Conservation (phyloP, 2,113 vertebrate species). For the Pyxicephalus adspersus region DNA sequence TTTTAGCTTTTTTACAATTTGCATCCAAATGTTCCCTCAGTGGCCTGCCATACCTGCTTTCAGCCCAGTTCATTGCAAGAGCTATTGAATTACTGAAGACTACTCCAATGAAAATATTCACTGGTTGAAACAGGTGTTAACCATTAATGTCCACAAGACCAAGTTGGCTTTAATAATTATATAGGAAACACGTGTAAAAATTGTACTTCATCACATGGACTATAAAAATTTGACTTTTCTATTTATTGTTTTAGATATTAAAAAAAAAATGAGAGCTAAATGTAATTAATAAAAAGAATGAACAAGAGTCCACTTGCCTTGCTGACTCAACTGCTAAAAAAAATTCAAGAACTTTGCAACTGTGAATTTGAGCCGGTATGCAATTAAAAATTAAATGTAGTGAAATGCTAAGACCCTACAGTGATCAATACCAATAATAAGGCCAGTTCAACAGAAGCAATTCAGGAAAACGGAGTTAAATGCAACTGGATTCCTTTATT, state of each 20-base stretch:
- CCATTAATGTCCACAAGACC: slow-evolving; percentile 65
- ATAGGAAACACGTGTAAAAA: slow-evolving; percentile 62
- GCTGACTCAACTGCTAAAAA: too few relatives aligned
- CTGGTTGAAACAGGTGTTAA: slow-evolving; percentile 80
- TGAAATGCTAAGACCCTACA: too few relatives aligned
- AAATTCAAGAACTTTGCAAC: too few relatives aligned
- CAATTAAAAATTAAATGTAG: too few relatives aligned
- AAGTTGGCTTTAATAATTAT: slow-evolving; percentile 64
- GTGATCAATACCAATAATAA: too few relatives aligned
- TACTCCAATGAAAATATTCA: slow-evolving; percentile 73
- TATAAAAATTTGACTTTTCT: background rate
- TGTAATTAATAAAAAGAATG: too few relatives aligned
- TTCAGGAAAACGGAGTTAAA: too few relatives aligned
- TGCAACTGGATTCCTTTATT: too few relatives aligned
- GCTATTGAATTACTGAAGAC: slow-evolving; percentile 66
- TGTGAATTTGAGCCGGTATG: too few relatives aligned
- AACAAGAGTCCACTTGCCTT: too few relatives aligned
- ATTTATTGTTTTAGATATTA: too few relatives aligned
- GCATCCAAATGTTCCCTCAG: slow-evolving; percentile 69
- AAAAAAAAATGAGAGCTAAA: background rate
- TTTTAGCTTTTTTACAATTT: slow-evolving; percentile 60
- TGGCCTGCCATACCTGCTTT: slow-evolving; percentile 67
- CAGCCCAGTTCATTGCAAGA: slow-evolving; percentile 69
- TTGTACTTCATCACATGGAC: slow-evolving; percentile 61
- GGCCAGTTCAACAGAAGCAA: too few relatives aligned